These are phyloP conservation scores for Macquaria ambigua DNA, from an alignment of 2,113 vertebrate species.

Conservation along the genomic window DNA sequence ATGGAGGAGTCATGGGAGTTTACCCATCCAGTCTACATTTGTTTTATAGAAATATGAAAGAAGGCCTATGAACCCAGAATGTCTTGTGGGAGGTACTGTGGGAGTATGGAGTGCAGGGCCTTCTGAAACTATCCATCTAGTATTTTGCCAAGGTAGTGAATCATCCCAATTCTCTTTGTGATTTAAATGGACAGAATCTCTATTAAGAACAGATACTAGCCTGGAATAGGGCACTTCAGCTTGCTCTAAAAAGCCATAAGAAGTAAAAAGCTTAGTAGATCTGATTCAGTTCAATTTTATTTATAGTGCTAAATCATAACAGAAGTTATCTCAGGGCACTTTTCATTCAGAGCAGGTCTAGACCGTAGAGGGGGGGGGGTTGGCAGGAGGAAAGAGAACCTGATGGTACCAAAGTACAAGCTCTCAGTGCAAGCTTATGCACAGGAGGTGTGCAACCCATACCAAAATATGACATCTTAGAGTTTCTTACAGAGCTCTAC, in stretches of 20 bases:
- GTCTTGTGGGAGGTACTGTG: not conserved
- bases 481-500: not conserved
- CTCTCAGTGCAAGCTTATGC: not conserved
- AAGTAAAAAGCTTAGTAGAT: not conserved
- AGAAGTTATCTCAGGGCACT: too few relatives aligned
- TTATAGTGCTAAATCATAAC: too few relatives aligned
- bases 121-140: not conserved
- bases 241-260: not conserved
- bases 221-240: slow-evolving; percentile 9
- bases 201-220: not conserved
- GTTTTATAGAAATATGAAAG: not conserved
- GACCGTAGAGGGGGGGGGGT: too few relatives aligned
- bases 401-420: not conserved
- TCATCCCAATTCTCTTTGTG: not conserved
- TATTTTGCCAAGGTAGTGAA: too few relatives aligned
- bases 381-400: too few relatives aligned
- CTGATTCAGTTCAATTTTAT: not conserved
- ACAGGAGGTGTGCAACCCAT: not conserved
- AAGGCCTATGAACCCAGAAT: not conserved
- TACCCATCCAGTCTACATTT: not conserved
- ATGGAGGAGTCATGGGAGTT: not conserved
- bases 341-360: too few relatives aligned
- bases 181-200: not conserved
- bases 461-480: not conserved
- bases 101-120: not conserved